Conservation (phyloP, 2,888 invertebrate genomes). For the Aradus depressus region DNA sequence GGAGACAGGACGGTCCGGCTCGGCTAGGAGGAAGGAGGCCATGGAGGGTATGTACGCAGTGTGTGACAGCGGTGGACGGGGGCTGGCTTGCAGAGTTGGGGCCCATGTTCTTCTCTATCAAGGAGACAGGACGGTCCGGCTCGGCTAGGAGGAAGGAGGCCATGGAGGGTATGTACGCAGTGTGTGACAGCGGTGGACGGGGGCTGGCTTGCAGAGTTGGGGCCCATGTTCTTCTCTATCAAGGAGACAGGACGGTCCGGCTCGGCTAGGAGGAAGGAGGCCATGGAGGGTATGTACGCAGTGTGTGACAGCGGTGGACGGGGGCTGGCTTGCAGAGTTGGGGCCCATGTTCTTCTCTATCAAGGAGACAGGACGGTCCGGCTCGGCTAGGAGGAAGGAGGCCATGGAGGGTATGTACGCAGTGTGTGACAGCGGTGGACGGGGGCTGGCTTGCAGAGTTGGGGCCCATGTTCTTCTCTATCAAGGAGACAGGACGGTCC, state of each 20-base stretch:
- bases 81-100: constrained; percentile 97
- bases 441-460: constrained; percentile 96
- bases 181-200: constrained; percentile 99
- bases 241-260: constrained; percentile 84
- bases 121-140: constrained; percentile 82
- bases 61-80: constrained; percentile 97
- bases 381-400: constrained; percentile 78
- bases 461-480: constrained; percentile 98
- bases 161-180: constrained; percentile 81
- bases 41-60: constrained; percentile 87
- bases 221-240: constrained; percentile 97
- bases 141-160: constrained; percentile 81
- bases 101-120: constrained; percentile 97
- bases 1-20: constrained; percentile 80
- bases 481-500: constrained; percentile 80
- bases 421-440: constrained; percentile 97
- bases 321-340: constrained; percentile 93
- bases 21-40: constrained; percentile 78
- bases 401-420: constrained; percentile 85
- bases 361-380: constrained; percentile 79
- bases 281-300: constrained; percentile 80
- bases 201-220: constrained; percentile 94
- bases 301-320: constrained; percentile 99
- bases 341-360: constrained; percentile 99
- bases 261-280: constrained; percentile 78